Base-by-base conservation (phyloP, 1,140 invertebrate genomes). In the Vanessa atalanta region DNA sequence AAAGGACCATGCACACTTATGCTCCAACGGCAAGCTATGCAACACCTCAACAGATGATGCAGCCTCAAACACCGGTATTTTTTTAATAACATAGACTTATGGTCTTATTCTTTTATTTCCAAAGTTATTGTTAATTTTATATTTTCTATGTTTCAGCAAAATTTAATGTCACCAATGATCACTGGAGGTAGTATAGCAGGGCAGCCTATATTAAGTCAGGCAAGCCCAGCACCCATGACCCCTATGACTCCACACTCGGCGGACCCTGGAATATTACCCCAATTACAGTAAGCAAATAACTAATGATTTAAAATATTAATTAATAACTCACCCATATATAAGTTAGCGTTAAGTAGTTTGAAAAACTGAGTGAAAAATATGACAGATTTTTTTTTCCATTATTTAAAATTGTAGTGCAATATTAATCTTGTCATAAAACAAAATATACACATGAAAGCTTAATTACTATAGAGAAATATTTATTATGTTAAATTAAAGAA, bases 241-340 rank as follows among this genome's bases (percentile, higher is more conserved):
- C 98, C 98, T 26, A 97, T 98, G 94, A 99, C 98, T 4, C 98
- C 98, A 74, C 96, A 97, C 78, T 98, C 98, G 14, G 97, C 97
- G 43, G 98, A 99, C 93, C 97, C 98, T 72, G 97, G 97, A 65
- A 98, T 99, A 82, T 94, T 98, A 63, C 98, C 98, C 65, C 97
- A 98, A 88, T 93, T 99, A 87, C 98, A 99, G 97, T 98, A 94
- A 95, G 95, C 26, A 31, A 31, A 4, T 31, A 31, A 31, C 26
- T 31, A 6, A 1, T 31, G 6, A 31, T 31, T 31, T 31, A 4
- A 31, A 4, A 31, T 31, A 6, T 31, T 31, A 31, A 1, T 31
- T 31, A 31, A 4, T 31, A 31, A 31, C 26, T 31, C 26, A 31
- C 6, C 3, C 3, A 31, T 31, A 6, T 31, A 6, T 31, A 31